These are phyloP conservation scores for Drosophila pseudoananassae DNA, from an alignment of 1,140 invertebrate genomes.

Conservation along the genomic window DNA sequence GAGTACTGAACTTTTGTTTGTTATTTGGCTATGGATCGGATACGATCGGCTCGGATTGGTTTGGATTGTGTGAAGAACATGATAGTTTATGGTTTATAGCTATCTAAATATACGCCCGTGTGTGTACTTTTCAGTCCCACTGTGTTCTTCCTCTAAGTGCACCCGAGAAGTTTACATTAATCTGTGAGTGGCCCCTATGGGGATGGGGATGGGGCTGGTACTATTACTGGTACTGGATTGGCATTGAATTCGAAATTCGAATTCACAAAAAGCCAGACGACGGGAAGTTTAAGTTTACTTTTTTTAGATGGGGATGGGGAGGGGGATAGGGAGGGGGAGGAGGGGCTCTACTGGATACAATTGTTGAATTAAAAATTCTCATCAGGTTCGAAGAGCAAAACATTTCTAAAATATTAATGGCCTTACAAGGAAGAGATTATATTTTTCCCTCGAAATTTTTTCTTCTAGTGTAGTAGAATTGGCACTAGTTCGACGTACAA, in stretches of 20 bases:
- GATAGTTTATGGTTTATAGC: constrained; percentile 65
- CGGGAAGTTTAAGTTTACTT: constrained; percentile 24
- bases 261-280: constrained; percentile 9
- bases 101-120: constrained; percentile 54
- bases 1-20: constrained; percentile 43
- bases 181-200: neutral
- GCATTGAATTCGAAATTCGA: constrained; percentile 25
- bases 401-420: neutral
- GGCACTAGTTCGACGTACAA: neutral
- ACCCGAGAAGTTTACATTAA: constrained; percentile 40
- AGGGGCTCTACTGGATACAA: too few species aligned
- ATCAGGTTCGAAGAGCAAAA: neutral
- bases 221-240: constrained; percentile 5
- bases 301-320: neutral
- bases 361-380: neutral
- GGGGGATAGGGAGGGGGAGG: too few species aligned
- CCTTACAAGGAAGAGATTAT: neutral
- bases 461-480: constrained; percentile 15
- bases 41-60: neutral
- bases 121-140: constrained; percentile 11
- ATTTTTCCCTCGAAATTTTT: constrained; percentile 1
- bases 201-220: neutral
- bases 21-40: constrained; percentile 34
- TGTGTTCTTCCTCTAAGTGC: constrained; percentile 14
- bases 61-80: constrained; percentile 54